Conservation (phyloP, 2,797 vertebrate species). For the Pyrocephalus nanus region DNA sequence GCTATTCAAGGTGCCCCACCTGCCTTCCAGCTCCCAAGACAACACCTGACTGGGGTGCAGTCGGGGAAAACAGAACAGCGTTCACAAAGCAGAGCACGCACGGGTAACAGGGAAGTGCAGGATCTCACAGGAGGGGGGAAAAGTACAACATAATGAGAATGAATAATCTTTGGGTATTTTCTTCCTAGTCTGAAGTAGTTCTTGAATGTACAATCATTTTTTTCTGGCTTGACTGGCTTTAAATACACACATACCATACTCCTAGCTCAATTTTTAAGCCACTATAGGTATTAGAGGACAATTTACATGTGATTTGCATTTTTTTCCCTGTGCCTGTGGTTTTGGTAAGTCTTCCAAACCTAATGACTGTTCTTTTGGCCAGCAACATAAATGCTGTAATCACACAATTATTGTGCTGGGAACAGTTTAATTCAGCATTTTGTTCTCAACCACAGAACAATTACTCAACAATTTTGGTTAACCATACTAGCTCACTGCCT, state of each 20-base stretch:
- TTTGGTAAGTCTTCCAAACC: conserved; percentile 83
- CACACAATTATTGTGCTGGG: conserved; percentile 92
- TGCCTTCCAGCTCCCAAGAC: background rate
- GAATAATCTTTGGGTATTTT: conserved; percentile 39
- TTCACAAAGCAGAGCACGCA: background rate
- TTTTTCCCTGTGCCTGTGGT: conserved; percentile 78
- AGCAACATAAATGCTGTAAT: conserved; percentile 89
- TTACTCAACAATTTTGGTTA: conserved; percentile 96
- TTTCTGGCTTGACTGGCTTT: conserved; percentile 60
- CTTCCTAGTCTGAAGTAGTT: conserved; percentile 42
- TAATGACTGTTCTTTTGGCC: conserved; percentile 85
- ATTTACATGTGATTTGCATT: conserved; percentile 81
- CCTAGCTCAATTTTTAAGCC: conserved; percentile 67
- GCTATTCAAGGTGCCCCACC: background rate
- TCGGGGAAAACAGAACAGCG: background rate
- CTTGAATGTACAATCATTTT: conserved; percentile 37
- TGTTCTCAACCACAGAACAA: conserved; percentile 93
- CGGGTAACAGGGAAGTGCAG: background rate
- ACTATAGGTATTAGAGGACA: conserved; percentile 77
- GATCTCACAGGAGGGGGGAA: background rate
- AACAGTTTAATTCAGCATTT: conserved; percentile 89
- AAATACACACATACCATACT: conserved; percentile 61
- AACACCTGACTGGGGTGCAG: background rate
- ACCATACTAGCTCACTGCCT: conserved; percentile 86
- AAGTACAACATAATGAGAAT: conserved; percentile 42